These are phyloP conservation scores for Drosophila quadrilineata DNA, from an alignment of 1,140 invertebrate species.

Conservation along the genomic window DNA sequence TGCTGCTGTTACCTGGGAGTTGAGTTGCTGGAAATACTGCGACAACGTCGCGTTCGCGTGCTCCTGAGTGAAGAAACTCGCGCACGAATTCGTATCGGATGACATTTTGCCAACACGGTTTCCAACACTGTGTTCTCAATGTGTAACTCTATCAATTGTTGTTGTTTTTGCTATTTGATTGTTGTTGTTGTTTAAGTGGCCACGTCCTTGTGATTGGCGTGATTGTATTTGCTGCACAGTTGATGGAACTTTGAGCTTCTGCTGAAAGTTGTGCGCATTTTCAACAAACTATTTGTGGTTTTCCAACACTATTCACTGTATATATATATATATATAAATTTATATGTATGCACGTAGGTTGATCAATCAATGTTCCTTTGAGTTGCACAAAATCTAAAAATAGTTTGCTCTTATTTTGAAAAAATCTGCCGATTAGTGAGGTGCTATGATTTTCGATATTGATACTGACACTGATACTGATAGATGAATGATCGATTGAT, in stretches of 20 bases:
- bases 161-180: too few species aligned
- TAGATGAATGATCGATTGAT: constrained; percentile 10
- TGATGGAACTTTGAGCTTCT: constrained; percentile 50
- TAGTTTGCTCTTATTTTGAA: constrained; percentile 38
- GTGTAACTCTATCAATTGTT: not conserved
- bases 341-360: too few species aligned
- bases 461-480: not conserved
- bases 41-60: constrained; percentile 68
- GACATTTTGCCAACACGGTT: constrained; percentile 57
- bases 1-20: constrained; percentile 58
- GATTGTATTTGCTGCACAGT: constrained; percentile 56
- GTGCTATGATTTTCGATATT: not conserved
- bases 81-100: constrained; percentile 67
- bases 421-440: constrained; percentile 37
- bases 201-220: constrained; percentile 65
- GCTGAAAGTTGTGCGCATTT: constrained; percentile 65
- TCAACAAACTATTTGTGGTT: constrained; percentile 31
- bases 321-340: not conserved
- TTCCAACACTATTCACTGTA: not conserved
- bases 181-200: constrained; percentile 43
- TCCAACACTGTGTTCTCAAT: constrained; percentile 14
- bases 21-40: constrained; percentile 77
- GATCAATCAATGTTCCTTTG: not conserved
- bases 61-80: constrained; percentile 71
- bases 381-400: constrained; percentile 38